A percentile compares a stretch with the other conserved stretches of the same genome.
Conservation (phyloP, 2,888 invertebrate species). For the Gari tellinella region DNA sequence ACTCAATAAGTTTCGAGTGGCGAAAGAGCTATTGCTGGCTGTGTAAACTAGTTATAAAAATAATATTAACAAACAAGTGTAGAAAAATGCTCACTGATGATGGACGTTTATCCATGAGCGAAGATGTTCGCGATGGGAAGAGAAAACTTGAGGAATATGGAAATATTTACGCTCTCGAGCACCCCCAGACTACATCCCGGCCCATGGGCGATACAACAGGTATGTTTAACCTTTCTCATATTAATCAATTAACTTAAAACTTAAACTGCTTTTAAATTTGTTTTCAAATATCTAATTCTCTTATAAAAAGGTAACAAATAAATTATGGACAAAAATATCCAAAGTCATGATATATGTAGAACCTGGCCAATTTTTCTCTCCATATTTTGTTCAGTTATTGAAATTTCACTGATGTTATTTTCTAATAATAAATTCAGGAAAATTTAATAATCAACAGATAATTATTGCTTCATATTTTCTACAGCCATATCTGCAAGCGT, state of each 20-base stretch:
- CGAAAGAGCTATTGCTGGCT: conserved; percentile 2
- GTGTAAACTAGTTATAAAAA: conserved; percentile 19
- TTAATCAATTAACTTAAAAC: conserved; percentile 5
- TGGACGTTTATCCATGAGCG: conserved; percentile 78
- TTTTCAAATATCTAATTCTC: too few species aligned
- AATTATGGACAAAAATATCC: too few species aligned
- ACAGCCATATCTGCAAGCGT: too few species aligned
- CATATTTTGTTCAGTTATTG: too few species aligned
- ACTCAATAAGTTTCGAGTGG: conserved; percentile 18
- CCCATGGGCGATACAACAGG: conserved; percentile 70
- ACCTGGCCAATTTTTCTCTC: too few species aligned
- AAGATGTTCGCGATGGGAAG: conserved; percentile 84
- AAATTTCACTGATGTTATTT: too few species aligned
- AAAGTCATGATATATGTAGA: too few species aligned
- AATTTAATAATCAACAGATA: too few species aligned
- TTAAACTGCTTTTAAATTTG: too few species aligned
- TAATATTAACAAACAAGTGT: conserved; percentile 26
- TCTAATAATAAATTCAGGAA: too few species aligned
- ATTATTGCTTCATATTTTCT: too few species aligned
- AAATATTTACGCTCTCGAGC: conserved; percentile 90
- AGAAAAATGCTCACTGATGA: conserved; percentile 79
- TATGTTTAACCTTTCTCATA: conserved; percentile 40
- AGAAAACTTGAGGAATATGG: conserved; percentile 92
- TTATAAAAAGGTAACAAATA: too few species aligned
- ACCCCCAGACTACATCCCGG: conserved; percentile 63